phyloP scores from a whole-genome alignment of 2,113 vertebrate genomes.

The Trematocara marginatum region DNA sequence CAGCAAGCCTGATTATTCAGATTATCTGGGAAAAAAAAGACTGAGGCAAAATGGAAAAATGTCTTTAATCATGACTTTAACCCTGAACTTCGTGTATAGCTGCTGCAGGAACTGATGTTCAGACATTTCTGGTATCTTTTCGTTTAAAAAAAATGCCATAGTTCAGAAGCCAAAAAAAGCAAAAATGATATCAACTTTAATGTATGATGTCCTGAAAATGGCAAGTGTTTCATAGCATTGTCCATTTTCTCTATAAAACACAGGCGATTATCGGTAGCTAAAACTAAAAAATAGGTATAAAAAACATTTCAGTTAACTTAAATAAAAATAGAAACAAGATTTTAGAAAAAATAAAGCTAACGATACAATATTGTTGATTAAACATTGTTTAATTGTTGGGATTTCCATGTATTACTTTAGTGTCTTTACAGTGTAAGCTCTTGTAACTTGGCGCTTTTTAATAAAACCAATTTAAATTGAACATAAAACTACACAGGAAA shows the following conservation, averaged over 20 bases:
- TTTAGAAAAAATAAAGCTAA: neutral
- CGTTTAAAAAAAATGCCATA: neutral
- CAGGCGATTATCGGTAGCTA: neutral
- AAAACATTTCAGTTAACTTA: neutral
- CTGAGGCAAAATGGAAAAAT: neutral
- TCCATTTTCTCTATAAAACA: neutral
- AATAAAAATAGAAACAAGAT: neutral
- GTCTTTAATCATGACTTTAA: neutral
- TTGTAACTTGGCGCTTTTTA: rapidly evolving
- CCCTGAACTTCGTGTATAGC: neutral
- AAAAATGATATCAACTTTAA: neutral
- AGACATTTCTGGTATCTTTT: neutral
- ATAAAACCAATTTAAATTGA: neutral
- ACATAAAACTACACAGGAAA: neutral
- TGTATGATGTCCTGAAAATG: neutral
- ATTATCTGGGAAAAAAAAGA: neutral
- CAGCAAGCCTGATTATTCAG: neutral
- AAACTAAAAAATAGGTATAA: neutral
- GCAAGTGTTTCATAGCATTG: neutral
- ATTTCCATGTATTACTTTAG: neutral
- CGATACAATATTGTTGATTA: rapidly evolving
- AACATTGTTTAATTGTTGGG: neutral
- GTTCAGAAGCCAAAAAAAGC: neutral
- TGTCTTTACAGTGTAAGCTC: neutral
- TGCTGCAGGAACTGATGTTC: neutral